Conservation (phyloP, 2,113 vertebrate genomes). For the Arizona elegans region DNA sequence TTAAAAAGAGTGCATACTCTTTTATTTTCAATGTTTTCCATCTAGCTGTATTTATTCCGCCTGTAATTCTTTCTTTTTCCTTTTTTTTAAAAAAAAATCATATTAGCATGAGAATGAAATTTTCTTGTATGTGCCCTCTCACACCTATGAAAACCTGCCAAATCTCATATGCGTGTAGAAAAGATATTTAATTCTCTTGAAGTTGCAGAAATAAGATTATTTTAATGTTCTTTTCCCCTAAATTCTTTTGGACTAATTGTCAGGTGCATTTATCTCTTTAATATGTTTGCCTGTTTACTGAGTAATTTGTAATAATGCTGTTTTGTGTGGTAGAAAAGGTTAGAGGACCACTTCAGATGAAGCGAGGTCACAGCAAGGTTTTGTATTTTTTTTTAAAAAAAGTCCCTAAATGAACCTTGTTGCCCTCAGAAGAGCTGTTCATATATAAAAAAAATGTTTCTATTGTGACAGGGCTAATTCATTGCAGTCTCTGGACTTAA, state of each 20-base stretch:
- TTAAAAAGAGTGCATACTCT: background rate
- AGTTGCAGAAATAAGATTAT: background rate
- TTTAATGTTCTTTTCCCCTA: background rate
- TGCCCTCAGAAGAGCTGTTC: background rate
- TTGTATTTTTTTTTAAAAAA: background rate
- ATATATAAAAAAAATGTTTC: background rate
- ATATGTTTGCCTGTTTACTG: background rate
- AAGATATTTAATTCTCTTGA: background rate
- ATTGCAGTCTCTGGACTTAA: background rate
- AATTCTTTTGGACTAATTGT: background rate
- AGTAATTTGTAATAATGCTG: background rate
- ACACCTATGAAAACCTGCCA: background rate
- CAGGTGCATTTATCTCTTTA: background rate
- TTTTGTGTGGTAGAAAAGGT: background rate
- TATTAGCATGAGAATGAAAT: background rate
- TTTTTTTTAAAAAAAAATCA: background rate
- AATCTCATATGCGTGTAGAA: background rate
- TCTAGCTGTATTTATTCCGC: background rate
- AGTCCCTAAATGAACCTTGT: background rate
- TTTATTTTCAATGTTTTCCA: background rate
- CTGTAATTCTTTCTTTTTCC: background rate
- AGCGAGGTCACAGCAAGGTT: background rate
- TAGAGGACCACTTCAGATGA: background rate
- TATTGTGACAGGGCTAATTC: background rate
- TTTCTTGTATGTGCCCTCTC: background rate